phyloP scores from a whole-genome alignment of 2,113 vertebrate genomes.

The Corythornis vintsioides region DNA sequence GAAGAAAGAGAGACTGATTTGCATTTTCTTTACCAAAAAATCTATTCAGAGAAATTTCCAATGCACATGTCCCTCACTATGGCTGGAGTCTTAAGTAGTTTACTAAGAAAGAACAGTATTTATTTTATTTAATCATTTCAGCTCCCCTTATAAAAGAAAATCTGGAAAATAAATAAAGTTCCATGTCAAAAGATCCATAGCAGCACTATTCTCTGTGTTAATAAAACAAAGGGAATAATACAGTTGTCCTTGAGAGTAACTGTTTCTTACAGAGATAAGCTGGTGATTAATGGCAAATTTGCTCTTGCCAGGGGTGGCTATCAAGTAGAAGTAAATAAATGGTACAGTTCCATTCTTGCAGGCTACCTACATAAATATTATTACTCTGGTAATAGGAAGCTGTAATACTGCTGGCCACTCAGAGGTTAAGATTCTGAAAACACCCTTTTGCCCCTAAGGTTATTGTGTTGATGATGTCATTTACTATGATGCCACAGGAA shows the following conservation, averaged over 20 bases:
- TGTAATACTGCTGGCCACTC: background rate
- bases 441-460: conserved; percentile 37
- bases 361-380: conserved; percentile 53
- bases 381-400: conserved; percentile 23
- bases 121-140: background rate
- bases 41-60: background rate
- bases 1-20: background rate
- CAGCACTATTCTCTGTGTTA: background rate
- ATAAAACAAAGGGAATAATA: conserved; percentile 57
- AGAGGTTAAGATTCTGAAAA: conserved; percentile 15
- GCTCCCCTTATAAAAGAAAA: background rate
- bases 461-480: conserved; percentile 47
- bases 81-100: background rate
- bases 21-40: background rate
- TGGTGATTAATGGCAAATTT: conserved; percentile 67
- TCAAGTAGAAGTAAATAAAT: conserved; percentile 61
- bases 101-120: background rate
- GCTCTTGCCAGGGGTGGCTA: conserved; percentile 63
- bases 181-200: background rate
- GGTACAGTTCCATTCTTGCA: conserved; percentile 3
- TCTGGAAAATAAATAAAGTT: conserved; percentile 4
- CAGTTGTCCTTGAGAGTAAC: conserved; percentile 61
- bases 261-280: conserved; percentile 64
- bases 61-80: accelerated
- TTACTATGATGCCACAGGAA: conserved; percentile 43